Evolutionary conservation across 1,140 invertebrate genomes (phyloP).

Genomic region (Drosophila bocqueti): DNA sequence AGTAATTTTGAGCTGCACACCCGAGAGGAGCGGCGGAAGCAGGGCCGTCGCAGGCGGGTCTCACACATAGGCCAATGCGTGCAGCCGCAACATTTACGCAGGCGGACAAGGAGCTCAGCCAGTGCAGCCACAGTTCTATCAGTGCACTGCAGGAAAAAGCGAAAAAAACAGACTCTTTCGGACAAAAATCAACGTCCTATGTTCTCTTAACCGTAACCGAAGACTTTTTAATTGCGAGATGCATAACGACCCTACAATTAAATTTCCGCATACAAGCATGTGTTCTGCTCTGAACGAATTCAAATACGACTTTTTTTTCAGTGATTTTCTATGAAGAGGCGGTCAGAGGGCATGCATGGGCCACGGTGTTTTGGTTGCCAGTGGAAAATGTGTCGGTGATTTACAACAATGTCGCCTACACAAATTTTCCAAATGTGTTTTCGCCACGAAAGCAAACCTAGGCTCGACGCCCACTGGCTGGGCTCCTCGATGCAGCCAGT

Average conservation of each 20-base stretch:
- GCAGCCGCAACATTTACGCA: conserved; percentile 73
- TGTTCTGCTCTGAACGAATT: background rate
- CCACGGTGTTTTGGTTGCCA: conserved; percentile 45
- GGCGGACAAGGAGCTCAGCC: conserved; percentile 35
- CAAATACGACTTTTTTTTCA: conserved; percentile 4
- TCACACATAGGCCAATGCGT: conserved; percentile 62
- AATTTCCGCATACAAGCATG: background rate
- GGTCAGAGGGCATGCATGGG: conserved; percentile 23
- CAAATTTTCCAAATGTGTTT: conserved; percentile 83
- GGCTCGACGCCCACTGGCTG: conserved; percentile 15
- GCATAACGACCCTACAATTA: background rate
- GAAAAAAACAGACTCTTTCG: background rate
- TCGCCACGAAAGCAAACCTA: conserved; percentile 75
- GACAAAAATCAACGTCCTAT: background rate
- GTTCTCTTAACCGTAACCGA: background rate
- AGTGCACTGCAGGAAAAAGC: conserved; percentile 23
- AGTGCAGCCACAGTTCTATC: conserved; percentile 5
- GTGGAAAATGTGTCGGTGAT: conserved; percentile 79
- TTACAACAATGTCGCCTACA: conserved; percentile 82
- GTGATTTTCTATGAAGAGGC: conserved; percentile 12
- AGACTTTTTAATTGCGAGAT: background rate
- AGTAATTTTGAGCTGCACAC: conserved; percentile 76
- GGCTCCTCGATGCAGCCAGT: conserved; percentile 10
- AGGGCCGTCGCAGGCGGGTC: conserved; percentile 8
- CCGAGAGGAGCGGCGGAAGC: conserved; percentile 30